Evolutionary conservation across 2,113 vertebrate genomes (phyloP), one percentile per base, ranked within the genome.

Genomic region (Motacilla tschutschensis): DNA sequence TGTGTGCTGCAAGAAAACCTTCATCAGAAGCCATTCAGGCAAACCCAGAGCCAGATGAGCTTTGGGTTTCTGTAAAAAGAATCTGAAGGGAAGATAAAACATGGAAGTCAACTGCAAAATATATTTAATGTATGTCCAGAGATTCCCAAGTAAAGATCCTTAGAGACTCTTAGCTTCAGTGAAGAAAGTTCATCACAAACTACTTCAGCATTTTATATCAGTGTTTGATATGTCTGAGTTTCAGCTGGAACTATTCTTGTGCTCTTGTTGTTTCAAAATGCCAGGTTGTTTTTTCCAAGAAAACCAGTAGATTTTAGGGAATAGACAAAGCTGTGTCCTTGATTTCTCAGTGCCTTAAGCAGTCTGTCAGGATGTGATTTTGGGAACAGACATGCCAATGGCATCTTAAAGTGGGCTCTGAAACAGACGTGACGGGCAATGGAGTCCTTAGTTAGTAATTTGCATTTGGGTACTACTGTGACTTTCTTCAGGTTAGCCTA

Each of bases 401-500:
- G 10, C 64, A 54, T 40, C 58, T 48, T 43, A 33, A 88, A 83
- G 31, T 15, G 50, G 35, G 22, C 6, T 83, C 67, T 75, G 54
- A 58, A 78, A 75, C 1, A 17, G n/a, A n/a, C n/a, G n/a, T n/a
- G n/a, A n/a, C n/a, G n/a, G n/a, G n/a, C n/a, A n/a, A n/a, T n/a
- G n/a, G n/a, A n/a, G n/a, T n/a, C n/a, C n/a, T 69, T 48, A 48
- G 26, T 70, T 55, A 48, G 36, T 67, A 77, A 48, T 17, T 88
- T n/a, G 12, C 6, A 33, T 33, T 46, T n/a, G 40, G 63, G 20
- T 66, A 15, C 16, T 55, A 2, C 46, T 72, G 53, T 55, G 53
- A 63, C 46, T 58, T 55, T 64, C 64, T 73, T 66, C 91, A 99
- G 99, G 98, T 98, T 24, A 98, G 98, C 50, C 96, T 99, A 60